A percentile compares a stretch with the other conserved stretches of the same genome.
Evolutionary conservation across 2,113 vertebrate species (phyloP).

Genomic region (Zosterops pallidus): DNA sequence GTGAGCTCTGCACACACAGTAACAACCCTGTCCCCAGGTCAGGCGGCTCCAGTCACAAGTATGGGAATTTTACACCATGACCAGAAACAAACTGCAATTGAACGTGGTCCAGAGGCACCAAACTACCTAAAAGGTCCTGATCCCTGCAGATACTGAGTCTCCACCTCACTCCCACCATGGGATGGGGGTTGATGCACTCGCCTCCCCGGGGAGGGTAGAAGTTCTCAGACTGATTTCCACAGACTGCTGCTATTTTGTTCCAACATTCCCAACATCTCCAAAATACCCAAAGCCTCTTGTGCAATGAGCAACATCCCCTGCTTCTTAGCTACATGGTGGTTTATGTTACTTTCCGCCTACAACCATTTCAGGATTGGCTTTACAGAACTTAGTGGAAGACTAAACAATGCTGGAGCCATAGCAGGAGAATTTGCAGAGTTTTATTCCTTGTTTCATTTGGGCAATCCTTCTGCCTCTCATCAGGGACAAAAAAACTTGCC

Average conservation of each 20-base stretch:
- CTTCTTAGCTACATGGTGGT: slow-evolving; percentile 52
- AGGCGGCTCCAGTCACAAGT: not conserved
- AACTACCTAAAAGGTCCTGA: not conserved
- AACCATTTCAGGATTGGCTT: slow-evolving; percentile 63
- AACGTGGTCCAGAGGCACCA: not conserved
- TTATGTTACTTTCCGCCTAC: slow-evolving; percentile 68
- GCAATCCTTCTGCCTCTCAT: slow-evolving; percentile 68
- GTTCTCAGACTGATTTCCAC: slow-evolving; percentile 60
- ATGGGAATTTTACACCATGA: not conserved
- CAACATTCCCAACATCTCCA: slow-evolving; percentile 60
- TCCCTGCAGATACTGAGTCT: not conserved
- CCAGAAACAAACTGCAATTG: not conserved
- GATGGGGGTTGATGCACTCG: not conserved
- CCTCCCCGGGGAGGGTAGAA: not conserved
- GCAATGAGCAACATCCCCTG: slow-evolving; percentile 53
- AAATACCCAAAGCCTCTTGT: slow-evolving; percentile 65
- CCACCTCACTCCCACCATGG: not conserved
- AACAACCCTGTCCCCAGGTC: not conserved
- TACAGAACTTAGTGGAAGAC: slow-evolving; percentile 62
- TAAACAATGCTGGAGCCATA: slow-evolving; percentile 69
- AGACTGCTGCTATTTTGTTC: slow-evolving; percentile 38
- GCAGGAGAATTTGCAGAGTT: slow-evolving; percentile 60
- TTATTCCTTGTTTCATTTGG: slow-evolving; percentile 65
- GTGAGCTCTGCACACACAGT: rapidly evolving
- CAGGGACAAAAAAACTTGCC: slow-evolving; percentile 60